Evolutionary conservation across 2,888 invertebrate species (phyloP), one percentile per base, ranked within the genome.

Genomic region (Buathra laborator): DNA sequence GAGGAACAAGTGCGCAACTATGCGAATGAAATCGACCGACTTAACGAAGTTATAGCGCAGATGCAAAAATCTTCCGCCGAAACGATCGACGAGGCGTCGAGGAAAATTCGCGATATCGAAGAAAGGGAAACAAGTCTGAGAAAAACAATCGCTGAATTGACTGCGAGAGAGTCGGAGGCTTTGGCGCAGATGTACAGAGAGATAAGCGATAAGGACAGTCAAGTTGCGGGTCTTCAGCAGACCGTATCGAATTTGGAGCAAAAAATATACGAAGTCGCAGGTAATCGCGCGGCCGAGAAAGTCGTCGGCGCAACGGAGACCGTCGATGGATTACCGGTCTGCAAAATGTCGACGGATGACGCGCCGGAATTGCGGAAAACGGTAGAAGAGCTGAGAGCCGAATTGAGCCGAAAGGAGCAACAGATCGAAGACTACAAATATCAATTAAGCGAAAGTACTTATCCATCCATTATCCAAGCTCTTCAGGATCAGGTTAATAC

Each of bases 361-460:
- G 85, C 72, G n/a, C 80, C 72, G 5, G 72, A 71, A 9, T 46
- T 83, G 16, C 16, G 74, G 43, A 16, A 16, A 51, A 71, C 64
- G 0, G 7, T 86, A 0, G 78, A 84, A 10, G 67, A 44, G n/a
- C 79, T 89, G 71, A 87, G 82, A 48, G 76, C 53, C 3, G 86
- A 87, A 16, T 68, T 90, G 16, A 96, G 96, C 91, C 95, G 95
- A 76, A 97, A 97, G 92, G 96, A 96, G 89, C 93, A 96, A 82
- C 96, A 96, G 93, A 96, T 97, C 88, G 96, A 97, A 14, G 95
- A 96, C 7, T 93, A 97, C 12, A 96, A 96, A 90, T 96, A 96
- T 87, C 96, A 97, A 91, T 94, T 97, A 85, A 95, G 94, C 78
- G 91, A 92, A 53, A 91, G 89, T 67, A 91, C 92, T 0, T 92